These are phyloP conservation scores for Drepanosiphum platanoidis DNA, from an alignment of 2,888 invertebrate genomes.

Conservation along the genomic window DNA sequence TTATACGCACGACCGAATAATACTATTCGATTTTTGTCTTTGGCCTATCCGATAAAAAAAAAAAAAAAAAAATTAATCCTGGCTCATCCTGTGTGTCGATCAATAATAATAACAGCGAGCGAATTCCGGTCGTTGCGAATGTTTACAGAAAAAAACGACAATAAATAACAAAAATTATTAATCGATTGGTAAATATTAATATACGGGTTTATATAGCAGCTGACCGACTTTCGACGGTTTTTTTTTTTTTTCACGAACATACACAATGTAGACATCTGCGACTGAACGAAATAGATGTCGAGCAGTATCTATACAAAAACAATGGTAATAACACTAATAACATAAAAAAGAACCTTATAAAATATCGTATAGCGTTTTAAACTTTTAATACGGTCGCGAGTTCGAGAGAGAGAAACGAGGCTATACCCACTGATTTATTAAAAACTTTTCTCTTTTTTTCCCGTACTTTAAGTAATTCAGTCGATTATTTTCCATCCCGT, in stretches of 20 bases:
- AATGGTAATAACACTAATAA: no score
- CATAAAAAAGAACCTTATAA: not conserved
- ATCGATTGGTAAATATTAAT: not conserved
- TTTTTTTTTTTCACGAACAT: not conserved
- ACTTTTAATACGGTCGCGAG: not conserved
- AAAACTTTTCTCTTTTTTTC: not conserved
- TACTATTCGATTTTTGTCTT: no score
- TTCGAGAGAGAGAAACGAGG: not conserved
- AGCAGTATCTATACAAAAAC: no score
- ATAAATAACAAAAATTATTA: not conserved
- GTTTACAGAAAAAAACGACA: no score
- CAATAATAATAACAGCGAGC: no score
- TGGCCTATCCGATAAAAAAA: no score
- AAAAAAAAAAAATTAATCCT: no score
- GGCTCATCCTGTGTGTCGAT: no score
- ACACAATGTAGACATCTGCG: not conserved
- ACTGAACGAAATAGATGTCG: not conserved
- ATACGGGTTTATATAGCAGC: no score
- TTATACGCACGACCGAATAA: no score
- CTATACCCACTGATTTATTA: not conserved
- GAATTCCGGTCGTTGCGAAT: no score
- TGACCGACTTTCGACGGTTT: no score
- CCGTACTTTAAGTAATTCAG: not conserved
- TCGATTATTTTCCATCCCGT: slow-evolving; percentile 5
- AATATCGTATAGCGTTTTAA: not conserved